Evolutionary conservation across 2,888 invertebrate genomes (phyloP).

Genomic region (Xestia c-nigrum): DNA sequence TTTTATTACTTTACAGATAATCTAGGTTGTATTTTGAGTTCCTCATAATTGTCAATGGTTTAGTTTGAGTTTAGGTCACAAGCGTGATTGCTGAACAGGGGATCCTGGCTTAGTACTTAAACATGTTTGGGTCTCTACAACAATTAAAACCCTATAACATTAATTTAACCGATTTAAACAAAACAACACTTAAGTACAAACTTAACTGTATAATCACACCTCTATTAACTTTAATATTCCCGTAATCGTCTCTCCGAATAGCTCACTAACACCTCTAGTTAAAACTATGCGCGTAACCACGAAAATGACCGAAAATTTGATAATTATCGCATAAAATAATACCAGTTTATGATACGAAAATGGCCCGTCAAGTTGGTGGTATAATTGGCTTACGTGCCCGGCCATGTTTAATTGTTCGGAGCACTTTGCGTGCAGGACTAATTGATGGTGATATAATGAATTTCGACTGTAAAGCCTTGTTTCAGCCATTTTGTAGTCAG

Average conservation of each 20-base stretch:
- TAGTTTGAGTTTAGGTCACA: background rate
- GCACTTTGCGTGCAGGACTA: slow-evolving; percentile 29
- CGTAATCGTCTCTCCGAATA: slow-evolving; percentile 14
- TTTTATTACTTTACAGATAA: slow-evolving; percentile 4
- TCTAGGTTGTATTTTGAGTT: background rate
- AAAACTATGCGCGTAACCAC: slow-evolving; percentile 17
- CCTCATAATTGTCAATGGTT: background rate
- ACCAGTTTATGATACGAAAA: slow-evolving; percentile 39
- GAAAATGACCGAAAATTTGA: slow-evolving; percentile 30
- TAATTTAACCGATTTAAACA: slow-evolving; percentile 33
- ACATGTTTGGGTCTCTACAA: background rate
- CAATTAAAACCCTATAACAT: background rate
- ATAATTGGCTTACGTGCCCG: slow-evolving; percentile 35
- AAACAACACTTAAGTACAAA: slow-evolving; percentile 19
- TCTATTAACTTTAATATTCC: slow-evolving; percentile 37
- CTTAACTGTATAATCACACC: slow-evolving; percentile 28
- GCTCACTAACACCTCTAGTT: slow-evolving; percentile 32
- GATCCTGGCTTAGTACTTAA: background rate
- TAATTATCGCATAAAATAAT: slow-evolving; percentile 37
- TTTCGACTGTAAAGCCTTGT: slow-evolving; percentile 9
- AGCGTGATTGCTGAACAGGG: background rate
- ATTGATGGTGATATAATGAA: slow-evolving; percentile 20
- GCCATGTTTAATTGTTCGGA: slow-evolving; percentile 28
- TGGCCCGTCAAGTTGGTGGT: slow-evolving; percentile 23
- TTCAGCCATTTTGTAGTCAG: background rate